phyloP scores from a whole-genome alignment of 2,113 vertebrate genomes.

The Phainopepla nitens region DNA sequence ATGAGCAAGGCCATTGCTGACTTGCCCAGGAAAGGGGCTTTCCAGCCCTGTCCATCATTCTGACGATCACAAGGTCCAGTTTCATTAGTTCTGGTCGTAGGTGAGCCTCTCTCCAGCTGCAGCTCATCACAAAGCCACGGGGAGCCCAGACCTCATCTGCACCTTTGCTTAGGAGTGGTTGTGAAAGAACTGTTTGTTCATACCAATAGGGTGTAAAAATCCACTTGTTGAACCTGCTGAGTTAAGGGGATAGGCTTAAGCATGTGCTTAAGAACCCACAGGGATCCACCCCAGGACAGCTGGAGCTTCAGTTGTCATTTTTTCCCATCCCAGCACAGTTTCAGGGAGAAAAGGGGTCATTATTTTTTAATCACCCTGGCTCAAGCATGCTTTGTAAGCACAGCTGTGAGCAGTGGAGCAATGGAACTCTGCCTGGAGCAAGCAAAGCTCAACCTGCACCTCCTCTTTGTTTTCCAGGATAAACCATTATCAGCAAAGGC shows the following conservation, averaged over 20 bases:
- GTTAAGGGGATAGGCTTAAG: neutral
- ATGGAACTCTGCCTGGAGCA: neutral
- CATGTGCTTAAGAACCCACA: neutral
- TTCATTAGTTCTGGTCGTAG: neutral
- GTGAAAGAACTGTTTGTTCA: neutral
- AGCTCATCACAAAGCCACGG: neutral
- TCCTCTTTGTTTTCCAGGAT: slow-evolving; percentile 77
- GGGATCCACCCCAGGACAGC: neutral
- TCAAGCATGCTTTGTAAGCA: neutral
- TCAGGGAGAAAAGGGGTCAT: neutral
- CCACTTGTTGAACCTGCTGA: neutral
- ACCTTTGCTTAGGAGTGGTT: neutral
- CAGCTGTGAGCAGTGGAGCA: neutral
- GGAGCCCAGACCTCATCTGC: neutral
- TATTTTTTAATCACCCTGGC: neutral
- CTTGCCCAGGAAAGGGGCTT: neutral
- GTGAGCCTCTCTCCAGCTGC: neutral
- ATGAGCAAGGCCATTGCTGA: neutral
- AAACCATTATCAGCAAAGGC: slow-evolving; percentile 97
- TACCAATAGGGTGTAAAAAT: neutral
- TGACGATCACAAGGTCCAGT: neutral
- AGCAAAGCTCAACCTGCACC: neutral
- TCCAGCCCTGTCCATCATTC: neutral
- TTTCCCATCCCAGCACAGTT: neutral
- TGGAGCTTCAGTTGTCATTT: neutral